Conservation (phyloP, 2,888 invertebrate species). For the Cosmia trapezina region DNA sequence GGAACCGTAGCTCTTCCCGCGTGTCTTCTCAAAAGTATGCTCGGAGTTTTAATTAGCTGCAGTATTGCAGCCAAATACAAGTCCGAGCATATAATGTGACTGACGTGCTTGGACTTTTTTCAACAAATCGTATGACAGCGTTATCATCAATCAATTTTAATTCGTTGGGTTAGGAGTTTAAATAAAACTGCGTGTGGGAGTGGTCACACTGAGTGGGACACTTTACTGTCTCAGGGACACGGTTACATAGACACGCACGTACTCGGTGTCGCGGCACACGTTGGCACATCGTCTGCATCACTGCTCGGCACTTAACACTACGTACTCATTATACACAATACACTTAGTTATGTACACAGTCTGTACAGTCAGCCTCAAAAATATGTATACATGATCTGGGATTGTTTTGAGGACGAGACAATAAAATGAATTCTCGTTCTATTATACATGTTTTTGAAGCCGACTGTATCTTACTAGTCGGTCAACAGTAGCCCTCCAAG, state of each 20-base stretch:
- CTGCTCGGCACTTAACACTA: slow-evolving; percentile 18
- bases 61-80: too few relatives aligned
- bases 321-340: background rate
- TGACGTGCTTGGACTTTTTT: too few relatives aligned
- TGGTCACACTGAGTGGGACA: slow-evolving; percentile 56
- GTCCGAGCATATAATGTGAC: too few relatives aligned
- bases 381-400: background rate
- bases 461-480: background rate
- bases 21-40: too few relatives aligned
- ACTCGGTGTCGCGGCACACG: too few relatives aligned
- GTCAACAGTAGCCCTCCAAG: background rate
- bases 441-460: background rate
- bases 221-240: slow-evolving; percentile 54
- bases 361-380: background rate
- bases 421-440: background rate
- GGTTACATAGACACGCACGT: slow-evolving; percentile 25
- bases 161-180: too few relatives aligned
- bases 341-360: slow-evolving; percentile 3
- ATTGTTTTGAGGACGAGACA: too few relatives aligned
- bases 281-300: slow-evolving; percentile 24
- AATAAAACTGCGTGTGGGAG: slow-evolving; percentile 42
- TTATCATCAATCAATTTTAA: too few relatives aligned
- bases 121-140: too few relatives aligned
- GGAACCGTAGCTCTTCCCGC: too few relatives aligned
- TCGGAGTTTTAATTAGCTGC: too few relatives aligned